phyloP scores from a whole-genome alignment of 2,113 vertebrate genomes.

The Mobula hypostoma region DNA sequence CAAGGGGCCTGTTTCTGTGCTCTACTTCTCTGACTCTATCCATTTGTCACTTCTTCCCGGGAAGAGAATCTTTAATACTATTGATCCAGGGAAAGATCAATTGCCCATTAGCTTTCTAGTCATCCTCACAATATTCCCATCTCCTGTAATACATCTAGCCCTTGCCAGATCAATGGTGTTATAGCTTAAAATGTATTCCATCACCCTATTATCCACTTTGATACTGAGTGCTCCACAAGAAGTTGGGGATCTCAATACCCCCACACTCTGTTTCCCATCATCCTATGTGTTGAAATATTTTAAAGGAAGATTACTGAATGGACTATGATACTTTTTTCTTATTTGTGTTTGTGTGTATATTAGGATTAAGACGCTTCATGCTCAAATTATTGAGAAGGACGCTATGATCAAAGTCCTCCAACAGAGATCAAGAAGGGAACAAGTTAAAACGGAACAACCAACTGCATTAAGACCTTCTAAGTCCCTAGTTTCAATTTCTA shows the following conservation, averaged over 20 bases:
- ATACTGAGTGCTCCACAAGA: not conserved
- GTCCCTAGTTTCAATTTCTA: slow-evolving; percentile 95
- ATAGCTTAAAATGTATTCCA: not conserved
- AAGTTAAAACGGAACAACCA: slow-evolving; percentile 73
- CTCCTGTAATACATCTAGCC: not conserved
- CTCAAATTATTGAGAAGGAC: slow-evolving; percentile 97
- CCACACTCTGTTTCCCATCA: not conserved
- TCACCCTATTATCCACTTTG: not conserved
- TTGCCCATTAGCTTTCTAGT: not conserved
- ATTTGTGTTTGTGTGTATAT: not conserved
- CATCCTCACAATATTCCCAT: not conserved
- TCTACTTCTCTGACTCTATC: too few relatives aligned
- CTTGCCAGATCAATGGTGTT: not conserved
- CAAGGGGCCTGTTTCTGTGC: too few relatives aligned
- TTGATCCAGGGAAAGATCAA: not conserved
- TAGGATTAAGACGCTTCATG: slow-evolving; percentile 95
- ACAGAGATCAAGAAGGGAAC: slow-evolving; percentile 90
- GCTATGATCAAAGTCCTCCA: slow-evolving; percentile 99
- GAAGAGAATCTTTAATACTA: not conserved
- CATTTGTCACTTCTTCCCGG: not conserved
- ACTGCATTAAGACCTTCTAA: slow-evolving; percentile 91
- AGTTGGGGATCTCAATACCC: too few relatives aligned
- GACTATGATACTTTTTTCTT: not conserved
- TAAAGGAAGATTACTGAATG: not conserved
- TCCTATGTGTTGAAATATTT: not conserved